Base-by-base conservation (phyloP, 2,888 invertebrate species). In the Melanophora roralis region DNA sequence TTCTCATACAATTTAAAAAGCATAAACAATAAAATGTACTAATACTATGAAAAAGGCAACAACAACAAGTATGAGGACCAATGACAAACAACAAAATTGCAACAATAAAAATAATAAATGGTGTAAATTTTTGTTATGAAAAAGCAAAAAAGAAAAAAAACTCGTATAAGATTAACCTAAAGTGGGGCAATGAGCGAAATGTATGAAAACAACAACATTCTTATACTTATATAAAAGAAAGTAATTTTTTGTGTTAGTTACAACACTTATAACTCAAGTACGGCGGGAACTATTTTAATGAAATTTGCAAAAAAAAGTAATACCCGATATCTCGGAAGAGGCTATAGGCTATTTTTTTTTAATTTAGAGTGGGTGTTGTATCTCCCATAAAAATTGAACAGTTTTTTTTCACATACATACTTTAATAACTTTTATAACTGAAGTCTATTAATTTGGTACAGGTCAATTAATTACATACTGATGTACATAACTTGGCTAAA, bases 101-200 rank as follows among this genome's bases (percentile, higher is more conserved):
- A 67, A 51, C 51, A 67, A 47, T 19, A 57, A 67, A 67, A 53
- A 75, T 68, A 75, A 64, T 69, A 69, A 76, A 76, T 76, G 62
- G 69, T 71, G 64, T 64, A 76, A 76, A 47, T n/a, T 49, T 21
- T 27, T 27, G n/a, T 3, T 62, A 45, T 16, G 62, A 19, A 55
- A 34, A 65, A n/a, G n/a, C n/a, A n/a, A n/a, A 71, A 43, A 62
- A 40, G 32, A 21, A 65, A 19, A 57, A 9, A 45, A 47, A 60
- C 19, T 55, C 55, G 19, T 60, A 68, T 36, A 69, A 80, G 80
- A 80, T 80, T 76, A 80, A 80, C 72, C 80, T 76, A 80, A 80
- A 76, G 80, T 80, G 76, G 80, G 68, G 76, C 80, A 80, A 64
- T 68, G 72, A 68, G 72, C 80, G 57, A 76, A 78, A 69, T 51